Percentiles rank a stretch among this genome's conserved stretches.
phyloP scores from a whole-genome alignment of 2,113 vertebrate genomes.

The Poeciliopsis occidentalis region DNA sequence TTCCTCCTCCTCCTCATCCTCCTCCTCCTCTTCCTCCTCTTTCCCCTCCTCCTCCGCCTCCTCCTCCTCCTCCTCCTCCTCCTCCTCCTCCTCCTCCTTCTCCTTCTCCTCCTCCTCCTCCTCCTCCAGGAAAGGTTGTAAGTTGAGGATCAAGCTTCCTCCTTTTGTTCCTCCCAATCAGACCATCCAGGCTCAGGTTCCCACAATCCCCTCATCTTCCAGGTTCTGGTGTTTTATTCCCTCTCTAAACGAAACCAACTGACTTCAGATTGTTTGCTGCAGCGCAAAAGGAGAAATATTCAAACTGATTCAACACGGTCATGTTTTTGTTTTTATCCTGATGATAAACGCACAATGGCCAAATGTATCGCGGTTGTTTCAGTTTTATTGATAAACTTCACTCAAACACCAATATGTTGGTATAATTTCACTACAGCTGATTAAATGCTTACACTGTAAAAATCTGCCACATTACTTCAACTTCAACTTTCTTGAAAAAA shows the following conservation, averaged over 20 bases:
- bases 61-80: conserved; percentile 2
- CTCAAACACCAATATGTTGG: no score
- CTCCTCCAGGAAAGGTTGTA: conserved; percentile 18
- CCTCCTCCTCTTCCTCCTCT: not conserved
- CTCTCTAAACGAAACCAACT: no score
- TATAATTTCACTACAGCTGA: no score
- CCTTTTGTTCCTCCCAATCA: conserved; percentile 54
- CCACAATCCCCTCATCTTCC: no score
- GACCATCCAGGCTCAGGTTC: conserved; percentile 3
- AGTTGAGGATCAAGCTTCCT: conserved; percentile 40
- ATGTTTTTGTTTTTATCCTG: not conserved
- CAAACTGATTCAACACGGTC: no score
- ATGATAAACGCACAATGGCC: not conserved
- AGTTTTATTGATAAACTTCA: no score
- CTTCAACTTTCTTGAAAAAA: no score
- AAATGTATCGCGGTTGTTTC: no score
- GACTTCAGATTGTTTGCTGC: no score
- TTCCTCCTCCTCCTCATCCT: not conserved
- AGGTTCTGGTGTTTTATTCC: no score
- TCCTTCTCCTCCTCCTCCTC: not conserved
- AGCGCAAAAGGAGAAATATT: not conserved
- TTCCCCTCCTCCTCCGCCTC: not conserved
- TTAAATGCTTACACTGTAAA: no score
- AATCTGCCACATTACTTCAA: no score
- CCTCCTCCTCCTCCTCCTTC: conserved; percentile 3